Percentiles rank a stretch among this genome's conserved stretches.
These are phyloP conservation scores for Acipenser oxyrinchus DNA, from an alignment of 2,797 vertebrate genomes.

Conservation along the genomic window DNA sequence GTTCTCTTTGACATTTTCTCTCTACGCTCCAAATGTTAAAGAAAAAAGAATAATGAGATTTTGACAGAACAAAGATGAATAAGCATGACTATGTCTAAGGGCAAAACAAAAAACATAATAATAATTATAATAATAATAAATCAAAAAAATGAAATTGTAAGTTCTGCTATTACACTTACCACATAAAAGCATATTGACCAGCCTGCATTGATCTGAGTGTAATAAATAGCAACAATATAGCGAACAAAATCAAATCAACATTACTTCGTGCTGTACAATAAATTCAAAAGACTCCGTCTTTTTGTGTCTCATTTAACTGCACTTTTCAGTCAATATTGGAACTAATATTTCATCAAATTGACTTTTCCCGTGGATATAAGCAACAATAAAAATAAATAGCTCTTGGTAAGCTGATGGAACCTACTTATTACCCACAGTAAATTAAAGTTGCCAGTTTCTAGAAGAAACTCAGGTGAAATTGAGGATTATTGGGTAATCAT, in stretches of 20 bases:
- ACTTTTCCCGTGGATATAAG: neutral
- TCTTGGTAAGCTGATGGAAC: neutral
- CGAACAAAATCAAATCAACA: slow-evolving; percentile 10
- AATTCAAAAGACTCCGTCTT: slow-evolving; percentile 10
- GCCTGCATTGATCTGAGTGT: slow-evolving; percentile 4
- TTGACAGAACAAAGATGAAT: neutral
- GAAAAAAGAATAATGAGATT: neutral
- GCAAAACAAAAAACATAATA: neutral
- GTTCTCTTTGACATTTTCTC: neutral
- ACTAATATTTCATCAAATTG: neutral
- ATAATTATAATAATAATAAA: too few species aligned
- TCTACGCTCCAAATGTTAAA: neutral
- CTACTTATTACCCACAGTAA: neutral
- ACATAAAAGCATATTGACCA: neutral
- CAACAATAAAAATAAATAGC: slow-evolving; percentile 1
- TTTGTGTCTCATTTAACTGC: slow-evolving; percentile 7
- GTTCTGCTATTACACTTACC: slow-evolving; percentile 9
- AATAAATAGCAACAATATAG: slow-evolving; percentile 8
- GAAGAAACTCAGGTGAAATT: slow-evolving; percentile 43
- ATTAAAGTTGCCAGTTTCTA: neutral
- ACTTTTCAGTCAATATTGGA: slow-evolving; percentile 6
- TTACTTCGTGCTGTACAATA: neutral
- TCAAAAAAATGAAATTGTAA: slow-evolving; percentile 11
- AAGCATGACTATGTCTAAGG: neutral
- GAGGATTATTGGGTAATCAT: slow-evolving; percentile 62